Conservation (phyloP, 1,140 invertebrate species). For the Drosophila suzukii region DNA sequence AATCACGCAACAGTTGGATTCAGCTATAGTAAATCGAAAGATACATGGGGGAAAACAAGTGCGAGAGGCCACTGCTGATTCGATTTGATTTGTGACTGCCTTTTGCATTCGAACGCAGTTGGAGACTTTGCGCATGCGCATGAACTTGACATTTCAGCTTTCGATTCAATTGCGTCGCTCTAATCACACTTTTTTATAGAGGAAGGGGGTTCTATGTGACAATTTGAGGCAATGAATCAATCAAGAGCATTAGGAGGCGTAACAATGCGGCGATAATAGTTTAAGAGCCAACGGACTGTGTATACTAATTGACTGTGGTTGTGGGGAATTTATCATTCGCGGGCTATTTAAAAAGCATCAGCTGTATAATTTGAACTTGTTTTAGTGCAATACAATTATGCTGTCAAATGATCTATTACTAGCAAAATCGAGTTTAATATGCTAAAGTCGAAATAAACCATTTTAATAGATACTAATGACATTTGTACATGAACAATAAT, state of each 20-base stretch:
- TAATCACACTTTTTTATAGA: conserved; percentile 13
- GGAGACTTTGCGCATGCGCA: conserved; percentile 54
- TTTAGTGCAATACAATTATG: conserved; percentile 28
- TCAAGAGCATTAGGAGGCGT: conserved; percentile 41
- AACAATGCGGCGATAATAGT: conserved; percentile 25
- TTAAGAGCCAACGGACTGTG: conserved; percentile 22
- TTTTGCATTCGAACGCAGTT: conserved; percentile 38
- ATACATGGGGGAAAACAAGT: conserved; percentile 10
- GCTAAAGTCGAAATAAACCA: background rate
- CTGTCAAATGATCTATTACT: conserved; percentile 24
- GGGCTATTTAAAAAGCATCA: background rate
- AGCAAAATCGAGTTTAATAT: conserved; percentile 7
- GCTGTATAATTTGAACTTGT: conserved; percentile 13
- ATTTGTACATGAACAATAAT: no score
- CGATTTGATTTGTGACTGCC: conserved; percentile 35
- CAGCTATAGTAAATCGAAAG: conserved; percentile 5
- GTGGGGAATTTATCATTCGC: conserved; percentile 9
- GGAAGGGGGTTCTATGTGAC: conserved; percentile 5
- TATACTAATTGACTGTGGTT: conserved; percentile 20
- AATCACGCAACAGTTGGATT: conserved; percentile 42
- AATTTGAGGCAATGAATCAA: conserved; percentile 52
- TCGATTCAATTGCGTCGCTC: conserved; percentile 46
- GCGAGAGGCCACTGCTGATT: conserved; percentile 1
- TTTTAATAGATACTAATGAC: background rate
- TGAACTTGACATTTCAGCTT: conserved; percentile 71